Percentiles rank a stretch among this genome's conserved stretches.
These are phyloP conservation scores for Etia nguti DNA, from an alignment of 2,113 vertebrate genomes.

Conservation along the genomic window DNA sequence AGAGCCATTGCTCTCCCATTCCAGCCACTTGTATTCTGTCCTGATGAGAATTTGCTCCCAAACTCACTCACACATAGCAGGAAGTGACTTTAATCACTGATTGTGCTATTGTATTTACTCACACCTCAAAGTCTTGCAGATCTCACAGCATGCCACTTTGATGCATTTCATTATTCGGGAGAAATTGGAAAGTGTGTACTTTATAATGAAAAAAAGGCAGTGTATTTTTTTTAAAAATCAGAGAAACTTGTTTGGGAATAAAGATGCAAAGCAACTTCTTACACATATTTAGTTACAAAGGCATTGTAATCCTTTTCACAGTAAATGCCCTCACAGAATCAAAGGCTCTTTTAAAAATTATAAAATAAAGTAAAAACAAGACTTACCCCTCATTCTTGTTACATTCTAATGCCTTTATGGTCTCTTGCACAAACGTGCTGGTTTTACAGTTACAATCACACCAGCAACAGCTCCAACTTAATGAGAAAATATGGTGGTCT, in stretches of 20 bases:
- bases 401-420: background rate
- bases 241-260: background rate
- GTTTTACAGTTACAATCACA: background rate
- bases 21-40: background rate
- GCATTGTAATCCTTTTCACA: background rate
- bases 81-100: slow-evolving; percentile 15
- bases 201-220: background rate
- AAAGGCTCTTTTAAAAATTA: background rate
- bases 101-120: background rate
- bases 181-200: background rate
- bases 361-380: fast-evolving
- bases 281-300: background rate
- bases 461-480: background rate
- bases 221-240: background rate
- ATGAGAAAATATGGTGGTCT: background rate
- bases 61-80: background rate
- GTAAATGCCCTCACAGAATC: background rate
- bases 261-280: background rate
- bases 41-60: background rate
- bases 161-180: slow-evolving; percentile 6
- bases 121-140: background rate
- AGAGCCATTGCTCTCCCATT: background rate
- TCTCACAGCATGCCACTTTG: slow-evolving; percentile 13
- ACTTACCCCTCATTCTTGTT: background rate
- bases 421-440: background rate